Evolutionary conservation across 2,888 invertebrate genomes (phyloP).

Genomic region (Synanthedon andrenaeformis): DNA sequence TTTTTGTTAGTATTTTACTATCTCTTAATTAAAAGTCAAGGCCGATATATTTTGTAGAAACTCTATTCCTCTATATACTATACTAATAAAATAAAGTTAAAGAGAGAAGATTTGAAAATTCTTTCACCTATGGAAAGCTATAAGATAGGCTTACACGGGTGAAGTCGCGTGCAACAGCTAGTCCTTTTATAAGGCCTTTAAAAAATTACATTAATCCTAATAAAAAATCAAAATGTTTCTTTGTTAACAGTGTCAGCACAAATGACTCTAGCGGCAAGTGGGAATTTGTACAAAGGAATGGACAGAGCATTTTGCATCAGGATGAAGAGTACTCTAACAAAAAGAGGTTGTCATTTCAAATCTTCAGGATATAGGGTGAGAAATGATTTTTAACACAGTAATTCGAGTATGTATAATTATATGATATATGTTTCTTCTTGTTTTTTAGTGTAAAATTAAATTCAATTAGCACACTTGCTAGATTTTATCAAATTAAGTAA

Average conservation of each 20-base stretch:
- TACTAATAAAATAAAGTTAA: too few species aligned
- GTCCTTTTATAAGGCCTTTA: too few species aligned
- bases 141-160: too few species aligned
- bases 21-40: too few species aligned
- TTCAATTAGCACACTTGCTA: conserved; percentile 2
- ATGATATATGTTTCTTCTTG: conserved; percentile 2
- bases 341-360: conserved; percentile 96
- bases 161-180: too few species aligned
- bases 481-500: not conserved
- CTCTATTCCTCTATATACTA: too few species aligned
- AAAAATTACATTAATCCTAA: too few species aligned
- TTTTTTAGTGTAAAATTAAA: conserved; percentile 4
- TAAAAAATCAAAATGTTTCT: not conserved
- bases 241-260: conserved; percentile 80
- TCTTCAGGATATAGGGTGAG: conserved; percentile 95
- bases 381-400: conserved; percentile 4
- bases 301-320: conserved; percentile 94
- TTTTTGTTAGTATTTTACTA: too few species aligned
- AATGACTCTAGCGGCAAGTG: conserved; percentile 81
- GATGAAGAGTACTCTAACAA: conserved; percentile 98
- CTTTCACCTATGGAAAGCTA: too few species aligned
- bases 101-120: too few species aligned
- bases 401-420: not conserved
- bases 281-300: conserved; percentile 83
- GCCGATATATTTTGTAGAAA: too few species aligned